A percentile compares a stretch with the other conserved stretches of the same genome.
phyloP scores from a whole-genome alignment of 2,888 invertebrate species.

The Melanotus villosus region DNA sequence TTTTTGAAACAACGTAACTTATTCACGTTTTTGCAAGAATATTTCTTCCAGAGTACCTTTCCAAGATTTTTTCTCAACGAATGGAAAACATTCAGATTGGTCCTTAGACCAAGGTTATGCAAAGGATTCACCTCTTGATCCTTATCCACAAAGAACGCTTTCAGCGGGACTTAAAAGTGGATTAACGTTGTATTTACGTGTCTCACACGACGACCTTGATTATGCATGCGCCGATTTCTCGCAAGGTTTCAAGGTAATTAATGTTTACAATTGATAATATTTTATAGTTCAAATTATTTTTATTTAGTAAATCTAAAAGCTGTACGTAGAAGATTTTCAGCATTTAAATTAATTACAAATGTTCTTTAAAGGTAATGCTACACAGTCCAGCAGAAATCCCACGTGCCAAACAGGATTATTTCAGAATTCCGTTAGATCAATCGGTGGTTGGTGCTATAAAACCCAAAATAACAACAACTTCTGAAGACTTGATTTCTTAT shows the following conservation, averaged over 20 bases:
- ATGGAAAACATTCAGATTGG: neutral
- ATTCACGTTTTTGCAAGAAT: too few relatives aligned
- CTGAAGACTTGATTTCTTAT: conserved; percentile 52
- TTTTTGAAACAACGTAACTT: too few relatives aligned
- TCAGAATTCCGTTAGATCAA: conserved; percentile 53
- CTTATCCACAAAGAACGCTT: conserved; percentile 26
- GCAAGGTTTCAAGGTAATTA: conserved; percentile 16
- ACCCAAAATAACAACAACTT: conserved; percentile 55
- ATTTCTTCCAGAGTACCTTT: too few relatives aligned
- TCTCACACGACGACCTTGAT: conserved; percentile 73
- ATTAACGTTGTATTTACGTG: conserved; percentile 62
- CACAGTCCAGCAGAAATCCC: conserved; percentile 61
- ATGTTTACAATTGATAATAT: neutral
- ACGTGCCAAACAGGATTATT: conserved; percentile 50
- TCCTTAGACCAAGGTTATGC: conserved; percentile 4
- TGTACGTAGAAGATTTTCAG: too few relatives aligned
- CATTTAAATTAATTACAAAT: too few relatives aligned
- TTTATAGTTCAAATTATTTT: neutral
- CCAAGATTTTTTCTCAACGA: neutral
- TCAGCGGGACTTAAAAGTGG: conserved; percentile 11
- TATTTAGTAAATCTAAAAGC: too few relatives aligned
- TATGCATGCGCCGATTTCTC: conserved; percentile 68
- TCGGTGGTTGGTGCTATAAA: conserved; percentile 51
- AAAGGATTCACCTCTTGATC: neutral
- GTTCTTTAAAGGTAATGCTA: conserved; percentile 53